phyloP scores from a whole-genome alignment of 2,797 vertebrate genomes.

The Poecilia wingei region DNA sequence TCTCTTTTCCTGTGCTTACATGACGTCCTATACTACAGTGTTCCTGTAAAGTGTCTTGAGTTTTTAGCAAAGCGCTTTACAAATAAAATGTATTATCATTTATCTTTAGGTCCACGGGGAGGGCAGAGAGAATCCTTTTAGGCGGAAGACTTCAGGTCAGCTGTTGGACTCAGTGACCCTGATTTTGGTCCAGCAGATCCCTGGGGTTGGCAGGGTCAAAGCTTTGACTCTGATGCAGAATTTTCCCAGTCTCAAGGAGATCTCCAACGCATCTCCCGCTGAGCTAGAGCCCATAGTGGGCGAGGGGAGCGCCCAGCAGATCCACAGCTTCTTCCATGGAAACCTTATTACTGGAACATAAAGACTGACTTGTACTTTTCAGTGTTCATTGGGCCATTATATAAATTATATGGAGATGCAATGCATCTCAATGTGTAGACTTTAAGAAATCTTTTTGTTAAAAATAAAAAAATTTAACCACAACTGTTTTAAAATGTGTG shows the following conservation, averaged over 20 bases:
- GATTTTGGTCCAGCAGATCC: constrained; percentile 83
- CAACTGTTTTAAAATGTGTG: neutral
- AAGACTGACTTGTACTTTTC: neutral
- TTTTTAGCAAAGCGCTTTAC: neutral
- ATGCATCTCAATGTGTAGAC: neutral
- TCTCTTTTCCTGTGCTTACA: no score
- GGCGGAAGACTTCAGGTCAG: constrained; percentile 55
- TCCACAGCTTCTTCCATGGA: constrained; percentile 82
- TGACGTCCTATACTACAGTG: no score
- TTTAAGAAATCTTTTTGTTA: neutral
- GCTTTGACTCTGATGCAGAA: constrained; percentile 84
- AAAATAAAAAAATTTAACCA: neutral
- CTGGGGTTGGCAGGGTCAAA: constrained; percentile 88
- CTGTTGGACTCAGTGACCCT: constrained; percentile 78
- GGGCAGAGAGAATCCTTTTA: constrained; percentile 86
- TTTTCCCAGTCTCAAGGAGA: constrained; percentile 84
- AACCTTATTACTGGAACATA: constrained; percentile 14
- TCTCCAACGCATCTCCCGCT: constrained; percentile 75
- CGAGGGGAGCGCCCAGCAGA: constrained; percentile 76
- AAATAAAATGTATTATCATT: neutral
- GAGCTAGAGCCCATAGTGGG: constrained; percentile 86
- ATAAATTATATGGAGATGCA: neutral
- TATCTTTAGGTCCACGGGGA: constrained; percentile 83
- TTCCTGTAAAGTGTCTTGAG: neutral
- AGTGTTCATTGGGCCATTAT: neutral